Evolutionary conservation across 1,140 invertebrate genomes (phyloP).

Genomic region (Megalonaias nervosa): DNA sequence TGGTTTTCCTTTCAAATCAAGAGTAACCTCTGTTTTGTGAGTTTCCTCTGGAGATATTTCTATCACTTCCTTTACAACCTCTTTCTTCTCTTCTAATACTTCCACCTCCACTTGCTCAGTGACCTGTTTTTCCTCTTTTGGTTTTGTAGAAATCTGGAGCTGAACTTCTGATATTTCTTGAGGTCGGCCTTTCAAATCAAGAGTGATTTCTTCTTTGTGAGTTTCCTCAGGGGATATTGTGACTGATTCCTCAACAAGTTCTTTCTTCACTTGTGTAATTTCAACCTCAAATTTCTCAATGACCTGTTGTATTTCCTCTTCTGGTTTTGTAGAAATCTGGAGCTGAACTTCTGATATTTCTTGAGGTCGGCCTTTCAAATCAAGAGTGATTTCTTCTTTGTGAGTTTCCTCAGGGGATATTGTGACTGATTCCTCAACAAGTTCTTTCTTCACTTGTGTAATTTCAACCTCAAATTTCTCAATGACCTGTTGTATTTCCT

Average conservation of each 20-base stretch:
- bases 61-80: conserved; percentile 17
- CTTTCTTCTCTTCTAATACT: conserved; percentile 21
- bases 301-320: conserved; percentile 19
- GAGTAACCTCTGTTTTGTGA: conserved; percentile 55
- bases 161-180: conserved; percentile 46
- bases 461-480: conserved; percentile 21
- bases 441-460: conserved; percentile 15
- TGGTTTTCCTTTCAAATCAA: conserved; percentile 50
- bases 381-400: conserved; percentile 57
- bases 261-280: conserved; percentile 19
- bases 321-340: conserved; percentile 45
- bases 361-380: conserved; percentile 44
- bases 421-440: conserved; percentile 17
- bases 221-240: conserved; percentile 44
- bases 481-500: conserved; percentile 20
- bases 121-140: conserved; percentile 30
- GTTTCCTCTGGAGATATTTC: conserved; percentile 43
- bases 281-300: conserved; percentile 20
- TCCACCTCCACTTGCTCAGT: conserved; percentile 22
- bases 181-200: conserved; percentile 49
- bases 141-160: conserved; percentile 49
- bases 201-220: conserved; percentile 56
- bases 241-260: conserved; percentile 14
- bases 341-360: conserved; percentile 51
- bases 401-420: conserved; percentile 47